phyloP scores from a whole-genome alignment of 2,888 invertebrate species.

The Psylliodes chrysocephalus region DNA sequence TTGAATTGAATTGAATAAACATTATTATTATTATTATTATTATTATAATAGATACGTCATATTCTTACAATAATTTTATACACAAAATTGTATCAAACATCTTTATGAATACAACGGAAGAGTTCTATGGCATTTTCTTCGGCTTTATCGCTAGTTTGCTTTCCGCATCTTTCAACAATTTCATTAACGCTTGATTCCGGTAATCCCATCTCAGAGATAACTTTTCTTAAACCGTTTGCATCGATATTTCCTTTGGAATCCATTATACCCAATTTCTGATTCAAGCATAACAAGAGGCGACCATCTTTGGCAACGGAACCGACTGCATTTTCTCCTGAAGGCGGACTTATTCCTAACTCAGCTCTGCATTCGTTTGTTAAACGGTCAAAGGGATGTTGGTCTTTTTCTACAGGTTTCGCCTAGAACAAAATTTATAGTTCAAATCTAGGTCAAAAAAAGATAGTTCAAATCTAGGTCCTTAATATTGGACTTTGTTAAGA shows the following conservation, averaged over 20 bases:
- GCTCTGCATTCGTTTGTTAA: not conserved
- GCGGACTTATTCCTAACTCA: not conserved
- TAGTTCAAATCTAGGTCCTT: too few species aligned
- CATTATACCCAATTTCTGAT: not conserved
- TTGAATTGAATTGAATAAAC: too few species aligned
- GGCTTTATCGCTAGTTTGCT: not conserved
- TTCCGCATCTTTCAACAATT: not conserved
- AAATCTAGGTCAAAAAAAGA: not conserved
- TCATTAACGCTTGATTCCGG: not conserved
- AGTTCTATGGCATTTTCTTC: not conserved
- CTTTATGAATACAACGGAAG: conserved; percentile 4
- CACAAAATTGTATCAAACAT: not conserved
- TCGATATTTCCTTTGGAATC: conserved; percentile 2
- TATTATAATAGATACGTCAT: too few species aligned
- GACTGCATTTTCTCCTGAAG: not conserved
- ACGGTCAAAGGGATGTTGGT: not conserved
- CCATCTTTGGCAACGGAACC: not conserved
- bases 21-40: too few species aligned
- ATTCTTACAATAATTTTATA: too few species aligned
- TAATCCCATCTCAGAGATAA: not conserved
- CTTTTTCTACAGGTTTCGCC: conserved; percentile 11
- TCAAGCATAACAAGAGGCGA: not conserved
- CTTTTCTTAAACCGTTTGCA: not conserved
- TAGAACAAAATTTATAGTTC: conserved; percentile 2
- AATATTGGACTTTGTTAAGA: too few species aligned